Base-by-base conservation (phyloP, 2,113 vertebrate genomes). In the Cinclus cinclus region DNA sequence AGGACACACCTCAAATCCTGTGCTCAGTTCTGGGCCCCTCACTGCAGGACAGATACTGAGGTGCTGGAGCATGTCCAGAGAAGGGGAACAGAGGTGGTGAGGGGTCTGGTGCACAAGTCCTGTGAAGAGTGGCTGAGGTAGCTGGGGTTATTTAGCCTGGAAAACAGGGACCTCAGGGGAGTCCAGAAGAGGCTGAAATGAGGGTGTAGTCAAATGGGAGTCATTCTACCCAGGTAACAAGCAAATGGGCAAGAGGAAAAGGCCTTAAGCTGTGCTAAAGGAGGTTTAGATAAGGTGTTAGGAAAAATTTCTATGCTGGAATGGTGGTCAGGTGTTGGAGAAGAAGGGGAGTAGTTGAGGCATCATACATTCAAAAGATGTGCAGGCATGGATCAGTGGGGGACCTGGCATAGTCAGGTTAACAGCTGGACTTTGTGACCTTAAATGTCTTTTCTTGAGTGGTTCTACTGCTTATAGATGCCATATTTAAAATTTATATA, bases 1-100 rank as follows among this genome's bases (percentile, higher is more conserved):
- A 33, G 15, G 22, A 30, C 2, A 1, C 4, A 8, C 1, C 59
- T 73, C 7, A 3, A 65, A 46, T 59, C 13, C 52, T 15, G 5
- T 27, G 12, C 24, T 39, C 21, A 41, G 4, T 53, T 65, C 41
- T 53, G 59, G 16, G 20, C 17, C n/a, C 6, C 28, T 41, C 25
- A 67, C 9, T 67, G 4, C 37, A 58, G 18, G n/a, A 53, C 46
- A 39, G 65, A 52, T 15, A 19, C 1, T 21, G 39, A 41, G 17
- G 10, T 9, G 33, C 44, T 52, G 24, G 11, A 35, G 10, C 4
- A 1, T 15, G 30, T 53, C 21, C n/a, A 41, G 46, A 31, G 74
- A 41, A 35, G 13, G 28, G 16, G 5, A 31, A 2, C 1, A 3
- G 35, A 52, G 23, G 4, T 50, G 23, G 3, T 5, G 24, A 58